A percentile compares a stretch with the other conserved stretches of the same genome.
Conservation (phyloP, 2,888 invertebrate genomes). For the Ephialtes manifestator region DNA sequence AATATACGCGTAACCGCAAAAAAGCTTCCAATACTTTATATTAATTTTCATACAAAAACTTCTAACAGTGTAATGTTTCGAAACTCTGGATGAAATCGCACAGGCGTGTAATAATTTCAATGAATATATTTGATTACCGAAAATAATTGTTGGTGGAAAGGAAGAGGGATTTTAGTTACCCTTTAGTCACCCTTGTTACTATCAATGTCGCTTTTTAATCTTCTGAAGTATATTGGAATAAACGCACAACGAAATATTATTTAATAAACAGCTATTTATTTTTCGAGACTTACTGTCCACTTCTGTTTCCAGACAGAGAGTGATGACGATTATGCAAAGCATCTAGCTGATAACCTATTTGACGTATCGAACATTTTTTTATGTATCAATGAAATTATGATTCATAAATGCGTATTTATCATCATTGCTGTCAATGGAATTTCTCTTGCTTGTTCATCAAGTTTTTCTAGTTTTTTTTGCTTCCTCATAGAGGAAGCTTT, state of each 20-base stretch:
- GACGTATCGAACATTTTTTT: neutral
- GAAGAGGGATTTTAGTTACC: too few species aligned
- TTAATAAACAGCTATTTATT: too few species aligned
- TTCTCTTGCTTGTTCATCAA: neutral
- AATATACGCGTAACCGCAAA: too few species aligned
- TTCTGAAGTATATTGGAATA: neutral
- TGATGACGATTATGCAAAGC: too few species aligned
- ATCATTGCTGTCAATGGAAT: neutral
- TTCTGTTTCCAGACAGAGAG: too few species aligned
- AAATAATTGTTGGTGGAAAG: conserved; percentile 2
- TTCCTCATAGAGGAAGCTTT: too few species aligned
- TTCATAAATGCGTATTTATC: neutral
- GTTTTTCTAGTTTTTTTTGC: neutral
- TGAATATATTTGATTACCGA: conserved; percentile 22
- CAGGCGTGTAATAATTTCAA: neutral
- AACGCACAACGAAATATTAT: too few species aligned
- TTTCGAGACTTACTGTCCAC: too few species aligned
- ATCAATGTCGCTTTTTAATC: neutral
- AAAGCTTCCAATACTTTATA: too few species aligned
- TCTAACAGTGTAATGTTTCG: too few species aligned
- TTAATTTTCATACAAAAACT: too few species aligned
- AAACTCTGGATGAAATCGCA: conserved; percentile 10
- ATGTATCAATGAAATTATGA: neutral
- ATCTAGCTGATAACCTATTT: neutral
- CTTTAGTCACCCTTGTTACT: neutral